phyloP scores from a whole-genome alignment of 92 coral and sea anemone genomes.

The Galaxea fascicularis region DNA sequence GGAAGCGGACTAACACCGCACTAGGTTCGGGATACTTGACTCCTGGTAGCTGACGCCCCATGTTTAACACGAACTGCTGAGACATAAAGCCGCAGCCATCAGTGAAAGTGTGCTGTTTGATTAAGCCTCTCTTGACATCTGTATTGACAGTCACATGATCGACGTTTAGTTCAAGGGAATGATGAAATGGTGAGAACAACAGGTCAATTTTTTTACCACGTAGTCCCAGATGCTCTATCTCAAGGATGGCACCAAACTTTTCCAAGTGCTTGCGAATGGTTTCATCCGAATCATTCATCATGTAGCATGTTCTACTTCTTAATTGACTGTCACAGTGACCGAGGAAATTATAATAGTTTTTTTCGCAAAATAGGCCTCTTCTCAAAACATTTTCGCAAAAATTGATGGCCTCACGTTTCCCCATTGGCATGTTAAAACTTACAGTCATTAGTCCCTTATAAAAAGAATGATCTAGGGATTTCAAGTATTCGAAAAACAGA shows the following conservation, averaged over 20 bases:
- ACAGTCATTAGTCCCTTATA: constrained; percentile 62
- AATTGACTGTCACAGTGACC: constrained; percentile 87
- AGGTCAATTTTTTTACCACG: neutral
- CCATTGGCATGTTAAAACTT: constrained; percentile 37
- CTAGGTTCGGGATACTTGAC: constrained; percentile 47
- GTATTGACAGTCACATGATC: neutral
- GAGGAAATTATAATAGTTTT: constrained; percentile 60
- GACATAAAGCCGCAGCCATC: constrained; percentile 80
- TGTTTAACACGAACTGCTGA: constrained; percentile 32
- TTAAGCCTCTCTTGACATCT: constrained; percentile 2
- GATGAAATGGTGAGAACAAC: neutral
- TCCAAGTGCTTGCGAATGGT: constrained; percentile 64
- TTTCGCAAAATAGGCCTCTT: constrained; percentile 48
- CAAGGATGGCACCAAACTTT: constrained; percentile 71
- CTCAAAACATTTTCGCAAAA: constrained; percentile 34
- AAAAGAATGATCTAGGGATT: neutral
- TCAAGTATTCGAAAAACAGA: constrained; percentile 52
- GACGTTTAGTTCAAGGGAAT: neutral
- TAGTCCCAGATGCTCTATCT: neutral
- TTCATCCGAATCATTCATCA: constrained; percentile 53
- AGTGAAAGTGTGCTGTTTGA: constrained; percentile 39
- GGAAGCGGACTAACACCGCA: constrained; percentile 71
- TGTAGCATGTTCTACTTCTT: constrained; percentile 72
- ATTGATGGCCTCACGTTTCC: neutral
- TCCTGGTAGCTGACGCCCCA: constrained; percentile 22